Base-by-base conservation (phyloP, 2,113 vertebrate species). In the Sitta europaea region DNA sequence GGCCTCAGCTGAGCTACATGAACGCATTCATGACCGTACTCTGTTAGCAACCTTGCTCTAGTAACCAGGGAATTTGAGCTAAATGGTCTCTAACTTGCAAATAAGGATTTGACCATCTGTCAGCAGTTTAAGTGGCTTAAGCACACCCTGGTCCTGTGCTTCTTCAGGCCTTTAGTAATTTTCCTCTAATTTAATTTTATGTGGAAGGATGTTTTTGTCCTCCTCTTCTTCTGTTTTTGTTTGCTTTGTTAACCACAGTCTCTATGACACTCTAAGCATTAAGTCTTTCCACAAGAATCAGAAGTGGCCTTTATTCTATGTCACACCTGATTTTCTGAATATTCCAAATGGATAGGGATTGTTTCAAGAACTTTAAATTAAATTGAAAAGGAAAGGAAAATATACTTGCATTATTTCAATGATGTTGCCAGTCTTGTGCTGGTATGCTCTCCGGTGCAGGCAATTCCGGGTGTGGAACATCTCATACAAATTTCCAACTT, bases 401-500 rank as follows among this genome's bases (percentile, higher is more conserved):
- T 16, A 35, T 7, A 97, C 99, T 99, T 97, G 99, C 99, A 99
- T 99, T 38, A 92, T 98, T 91, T 99, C 99, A 86, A 99, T 99
- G 97, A 99, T 98, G 97, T 98, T 99, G 80, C 98, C 96, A 81
- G 99, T 97, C 97, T 98, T 99, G 96, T 99, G 99, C 88, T 99
- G 99, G 93, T 99, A 99, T 7, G 99, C 99, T 97, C 98, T 98
- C 25, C 98, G 98, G 93, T 99, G 99, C 80, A 99, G 98, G 78
- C 94, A 98, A 95, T 98, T 98, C 47, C 99, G 98, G 0, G 98
- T 99, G 89, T 99, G 98, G 96, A 99, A 99, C 99, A 99, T 98
- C 93, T 99, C 99, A 4, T 99, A 99, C 45, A 99, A 86, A 96
- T 99, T 99, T 8, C 97, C 98, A 90, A 98, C 99, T 88, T 99